Evolutionary conservation across 2,797 vertebrate species (phyloP), one percentile per base, ranked within the genome.

Genomic region (Scomberomorus guttatus): DNA sequence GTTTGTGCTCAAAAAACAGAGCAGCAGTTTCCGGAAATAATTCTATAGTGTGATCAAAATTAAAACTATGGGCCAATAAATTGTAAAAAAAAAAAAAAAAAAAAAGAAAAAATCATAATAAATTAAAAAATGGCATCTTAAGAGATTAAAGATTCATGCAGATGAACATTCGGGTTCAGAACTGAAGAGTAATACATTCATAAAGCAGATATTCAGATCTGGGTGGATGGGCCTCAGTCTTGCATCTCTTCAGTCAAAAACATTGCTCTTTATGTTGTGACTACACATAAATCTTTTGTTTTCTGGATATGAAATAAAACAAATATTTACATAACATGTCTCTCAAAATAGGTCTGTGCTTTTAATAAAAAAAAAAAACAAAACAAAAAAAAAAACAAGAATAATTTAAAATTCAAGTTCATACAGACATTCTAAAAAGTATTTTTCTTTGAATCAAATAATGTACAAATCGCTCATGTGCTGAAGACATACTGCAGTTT

Each of bases 361-460:
- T 95, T 93, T 87, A 93, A 93, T 93, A 58, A 85, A 89, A 90
- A 89, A 90, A 83, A 92, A 90, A 80, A 66, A 77, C n/a, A 73
- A 84, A 72, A 65, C 44, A 22, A 46, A 42, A 89, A 92, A 90
- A 80, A 66, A 77, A 87, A 90, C 73, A 83, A 80, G 52, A 94
- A 96, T 96, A 95, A 95, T 95, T 95, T 94, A 96, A 94, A 96
- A 95, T 96, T 96, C 95, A 96, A 96, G 95, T 95, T 96, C 92
- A 94, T 92, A 95, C 90, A 92, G 87, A 92, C 94, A 95, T 95
- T 95, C 92, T 89, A 87, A 92, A 91, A 93, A 90, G 77, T 77
- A 75, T 91, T 80, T 87, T 73, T 81, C 81, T 90, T 90, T 75
- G 78, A 93, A 90, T 83, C 86, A 89, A 92, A 91, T 82, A 92